phyloP scores from a whole-genome alignment of 1,140 invertebrate genomes.

The Gyrodactylus bullatarudis region DNA sequence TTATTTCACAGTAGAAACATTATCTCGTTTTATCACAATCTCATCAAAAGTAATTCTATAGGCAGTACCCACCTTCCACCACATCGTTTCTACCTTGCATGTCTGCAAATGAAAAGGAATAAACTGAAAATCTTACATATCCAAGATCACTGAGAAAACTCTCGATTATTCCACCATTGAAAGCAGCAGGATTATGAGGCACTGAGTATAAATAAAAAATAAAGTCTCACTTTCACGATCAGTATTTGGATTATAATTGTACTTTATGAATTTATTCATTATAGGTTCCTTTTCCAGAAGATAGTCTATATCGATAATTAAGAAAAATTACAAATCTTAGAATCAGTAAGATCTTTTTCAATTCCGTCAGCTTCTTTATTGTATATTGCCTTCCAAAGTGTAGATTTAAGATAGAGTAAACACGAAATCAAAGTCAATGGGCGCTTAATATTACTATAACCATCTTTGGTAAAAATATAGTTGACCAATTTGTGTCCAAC shows the following conservation, averaged over 20 bases:
- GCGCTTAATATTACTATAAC: neutral
- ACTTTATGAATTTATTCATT: slow-evolving; percentile 61
- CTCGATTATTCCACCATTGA: slow-evolving; percentile 84
- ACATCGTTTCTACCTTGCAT: neutral
- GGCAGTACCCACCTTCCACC: neutral
- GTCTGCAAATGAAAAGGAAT: neutral
- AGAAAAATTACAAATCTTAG: neutral
- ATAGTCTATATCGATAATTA: slow-evolving; percentile 29
- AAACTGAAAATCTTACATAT: slow-evolving; percentile 39
- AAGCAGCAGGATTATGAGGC: slow-evolving; percentile 80
- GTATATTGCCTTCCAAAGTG: slow-evolving; percentile 8
- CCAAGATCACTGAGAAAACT: slow-evolving; percentile 63
- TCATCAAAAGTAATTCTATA: neutral
- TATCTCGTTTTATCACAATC: neutral
- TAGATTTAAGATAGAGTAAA: neutral
- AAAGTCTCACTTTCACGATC: slow-evolving; percentile 45
- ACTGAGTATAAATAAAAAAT: slow-evolving; percentile 12
- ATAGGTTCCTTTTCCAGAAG: slow-evolving; percentile 90
- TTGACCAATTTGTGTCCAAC: neutral
- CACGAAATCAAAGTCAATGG: neutral
- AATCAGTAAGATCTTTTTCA: slow-evolving; percentile 4
- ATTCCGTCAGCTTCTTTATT: slow-evolving; percentile 8
- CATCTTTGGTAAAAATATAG: neutral
- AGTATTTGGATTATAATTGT: slow-evolving; percentile 39
- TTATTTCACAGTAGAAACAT: neutral